Conservation (phyloP, 2,888 invertebrate genomes). For the Pollenia labialis region DNA sequence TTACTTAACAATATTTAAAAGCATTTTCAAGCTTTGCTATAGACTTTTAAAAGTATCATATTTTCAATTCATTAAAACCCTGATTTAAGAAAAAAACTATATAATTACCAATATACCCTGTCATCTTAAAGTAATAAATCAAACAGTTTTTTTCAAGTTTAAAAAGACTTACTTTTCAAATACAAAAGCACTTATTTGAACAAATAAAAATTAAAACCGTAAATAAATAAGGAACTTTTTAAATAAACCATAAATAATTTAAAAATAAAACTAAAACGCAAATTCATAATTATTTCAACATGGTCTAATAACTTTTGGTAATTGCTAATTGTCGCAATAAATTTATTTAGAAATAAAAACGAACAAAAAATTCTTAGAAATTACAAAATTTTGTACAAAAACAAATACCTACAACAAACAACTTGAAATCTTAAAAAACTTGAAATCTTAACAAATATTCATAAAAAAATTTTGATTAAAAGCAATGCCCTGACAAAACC, state of each 20-base stretch:
- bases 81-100: neutral
- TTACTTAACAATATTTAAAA: neutral
- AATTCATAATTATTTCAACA: constrained; percentile 44
- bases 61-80: neutral
- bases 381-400: constrained; percentile 7
- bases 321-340: constrained; percentile 24
- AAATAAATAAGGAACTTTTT: neutral
- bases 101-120: neutral
- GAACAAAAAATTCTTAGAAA: constrained; percentile 39
- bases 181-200: neutral
- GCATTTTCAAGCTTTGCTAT: neutral
- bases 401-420: neutral
- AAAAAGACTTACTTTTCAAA: neutral
- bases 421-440: neutral
- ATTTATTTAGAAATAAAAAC: neutral
- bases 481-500: constrained; percentile 10
- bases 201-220: neutral
- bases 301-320: neutral
- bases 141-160: constrained; percentile 4
- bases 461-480: neutral
- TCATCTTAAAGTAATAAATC: neutral
- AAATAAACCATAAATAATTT: constrained; percentile 1
- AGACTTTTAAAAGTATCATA: neutral
- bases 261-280: constrained; percentile 19
- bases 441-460: constrained; percentile 5